Base-by-base conservation (phyloP, 2,797 vertebrate genomes). In the Trichosurus vulpecula region DNA sequence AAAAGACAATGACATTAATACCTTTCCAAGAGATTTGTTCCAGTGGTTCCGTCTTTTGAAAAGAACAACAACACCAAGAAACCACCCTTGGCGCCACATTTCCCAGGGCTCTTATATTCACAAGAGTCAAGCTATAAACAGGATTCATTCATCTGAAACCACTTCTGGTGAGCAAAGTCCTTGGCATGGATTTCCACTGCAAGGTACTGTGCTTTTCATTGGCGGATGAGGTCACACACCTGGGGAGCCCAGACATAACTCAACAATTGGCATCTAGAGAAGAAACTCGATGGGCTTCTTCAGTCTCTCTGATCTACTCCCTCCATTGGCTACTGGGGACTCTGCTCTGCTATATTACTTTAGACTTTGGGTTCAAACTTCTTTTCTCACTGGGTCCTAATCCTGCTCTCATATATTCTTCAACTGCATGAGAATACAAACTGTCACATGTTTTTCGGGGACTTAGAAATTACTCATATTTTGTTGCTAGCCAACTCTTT, bases 91-190 rank as follows among this genome's bases (percentile, higher is more conserved):
- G 74, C 22, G 53, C 4, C 51, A 81, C n/a, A 93, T 97, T 93
- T 93, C 74, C 53, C 29, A 41, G 94, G 92, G 97, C 54, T 96
- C 93, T n/a, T 66, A 93, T 0, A 81, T 2, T 54, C 57, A 92
- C 93, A 97, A 91, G 52, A 6, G 11, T 94, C 96, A 96, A 54
- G 0, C 91, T 92, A 95, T 51, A 95, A 0, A 0, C 91, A 81
- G 54, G 95, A 56, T 89, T 95, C 92, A 31, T 0, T 87, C 74
- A 51, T 87, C 74, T 14, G 74, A 87, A 87, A 87, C 74, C 74
- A 47, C 9, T 87, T 87, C 22, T 87, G 74, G 31, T 58, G 35
- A 52, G 54, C 54, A 55, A 94, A 95, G 52, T 35, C 55, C 35
- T 87, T 87, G 74, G 74, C 74, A 51, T 87, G 22, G 74, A 87